Percentiles rank a stretch among this genome's conserved stretches.
Conservation (phyloP, 2,113 vertebrate species). For the Leucopsar rothschildi region DNA sequence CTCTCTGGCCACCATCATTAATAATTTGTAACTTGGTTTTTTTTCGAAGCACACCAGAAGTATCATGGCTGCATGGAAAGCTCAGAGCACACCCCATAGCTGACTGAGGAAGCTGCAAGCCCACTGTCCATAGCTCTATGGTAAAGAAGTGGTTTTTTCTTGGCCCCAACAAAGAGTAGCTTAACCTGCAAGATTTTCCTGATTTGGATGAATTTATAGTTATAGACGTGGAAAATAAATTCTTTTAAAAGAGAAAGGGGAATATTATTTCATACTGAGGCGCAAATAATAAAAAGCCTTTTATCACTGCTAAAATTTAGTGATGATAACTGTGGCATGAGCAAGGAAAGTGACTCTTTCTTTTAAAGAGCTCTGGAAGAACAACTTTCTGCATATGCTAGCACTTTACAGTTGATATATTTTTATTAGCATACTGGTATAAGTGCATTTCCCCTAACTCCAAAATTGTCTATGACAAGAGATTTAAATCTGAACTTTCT, state of each 20-base stretch:
- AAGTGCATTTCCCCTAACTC: not conserved
- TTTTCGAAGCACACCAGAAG: not conserved
- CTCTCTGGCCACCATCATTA: not conserved
- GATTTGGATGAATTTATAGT: not conserved
- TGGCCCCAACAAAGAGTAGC: not conserved
- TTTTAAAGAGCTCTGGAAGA: not conserved
- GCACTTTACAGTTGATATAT: not conserved
- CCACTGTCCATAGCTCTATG: not conserved
- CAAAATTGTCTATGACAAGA: not conserved
- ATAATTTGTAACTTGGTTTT: not conserved
- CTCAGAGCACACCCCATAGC: accelerated
- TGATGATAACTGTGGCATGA: not conserved
- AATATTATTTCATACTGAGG: not conserved
- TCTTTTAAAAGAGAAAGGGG: not conserved
- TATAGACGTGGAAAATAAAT: not conserved
- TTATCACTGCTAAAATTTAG: not conserved
- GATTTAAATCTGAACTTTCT: not conserved
- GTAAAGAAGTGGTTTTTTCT: not conserved
- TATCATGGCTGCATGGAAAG: not conserved
- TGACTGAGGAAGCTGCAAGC: not conserved
- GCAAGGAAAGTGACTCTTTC: not conserved
- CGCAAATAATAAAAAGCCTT: not conserved
- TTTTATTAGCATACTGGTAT: not conserved
- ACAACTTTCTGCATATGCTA: not conserved
- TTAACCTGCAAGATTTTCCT: not conserved